Base-by-base conservation (phyloP, 2,888 invertebrate species). In the Colostygia pectinataria region DNA sequence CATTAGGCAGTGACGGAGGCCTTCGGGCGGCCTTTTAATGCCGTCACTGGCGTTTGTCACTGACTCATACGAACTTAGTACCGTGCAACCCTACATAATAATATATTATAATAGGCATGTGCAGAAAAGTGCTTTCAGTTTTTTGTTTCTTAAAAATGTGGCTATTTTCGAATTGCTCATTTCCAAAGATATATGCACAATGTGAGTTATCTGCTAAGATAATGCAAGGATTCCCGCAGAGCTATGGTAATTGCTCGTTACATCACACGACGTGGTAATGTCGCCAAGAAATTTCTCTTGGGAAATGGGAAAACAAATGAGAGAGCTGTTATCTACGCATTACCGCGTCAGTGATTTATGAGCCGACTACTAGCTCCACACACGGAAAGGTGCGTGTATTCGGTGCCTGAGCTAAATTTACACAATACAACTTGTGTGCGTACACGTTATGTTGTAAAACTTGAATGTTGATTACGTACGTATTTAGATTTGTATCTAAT, bases 221-320 rank as follows among this genome's bases (percentile, higher is more conserved):
- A 45, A 46, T 37, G 37, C 44, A 23, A 29, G 32, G 38, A 39
- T 33, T 23, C 28, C 41, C 28, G 39, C 46, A 61, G 59, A 66
- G 68, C 62, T 63, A 62, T 57, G 68, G 76, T 80, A 80, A 83
- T 81, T 80, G 78, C 68, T 73, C 68, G 77, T 86, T 81, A 75
- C 77, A 74, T 83, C 83, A 83, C 72, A 52, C 66, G 65, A 64
- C 66, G 68, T 66, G 70, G 77, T 83, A 80, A 83, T 82, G 83
- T 80, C 83, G 78, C 80, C 78, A 77, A 83, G 86, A 85, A 82
- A 84, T 86, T 83, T 83, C 83, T 83, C 83, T 65, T 63, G 84
- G 80, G 84, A 87, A 86, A 87, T 86, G 83, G 84, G 78, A 80
- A 85, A 86, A 87, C 87, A 87, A 87, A 87, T 84, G 85, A 85